Evolutionary conservation across 2,888 invertebrate species (phyloP).

Genomic region (Folsomia candida): DNA sequence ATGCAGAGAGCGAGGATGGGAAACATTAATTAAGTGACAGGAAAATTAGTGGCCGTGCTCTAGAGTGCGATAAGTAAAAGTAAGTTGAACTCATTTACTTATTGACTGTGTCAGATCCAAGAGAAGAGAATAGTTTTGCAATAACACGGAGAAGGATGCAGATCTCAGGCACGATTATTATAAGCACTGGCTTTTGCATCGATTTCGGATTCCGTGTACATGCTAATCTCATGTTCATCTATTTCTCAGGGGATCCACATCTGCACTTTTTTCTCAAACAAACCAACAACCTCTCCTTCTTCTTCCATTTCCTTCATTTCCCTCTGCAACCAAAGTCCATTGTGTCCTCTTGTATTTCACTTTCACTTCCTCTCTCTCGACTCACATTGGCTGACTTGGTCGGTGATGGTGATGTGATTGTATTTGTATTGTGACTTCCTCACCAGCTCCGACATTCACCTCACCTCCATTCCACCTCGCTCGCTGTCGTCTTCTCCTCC

Average conservation of each 20-base stretch:
- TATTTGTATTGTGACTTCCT: background rate
- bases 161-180: too few species aligned
- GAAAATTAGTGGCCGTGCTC: background rate
- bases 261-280: slow-evolving; percentile 3
- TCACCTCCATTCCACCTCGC: background rate
- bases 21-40: slow-evolving; percentile 9
- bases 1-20: background rate
- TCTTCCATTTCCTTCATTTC: too few species aligned
- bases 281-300: background rate
- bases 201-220: slow-evolving; percentile 4
- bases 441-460: background rate
- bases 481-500: background rate
- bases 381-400: background rate
- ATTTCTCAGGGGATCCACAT: slow-evolving; percentile 10
- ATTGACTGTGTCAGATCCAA: background rate
- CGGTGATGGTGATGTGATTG: background rate
- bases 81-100: slow-evolving; percentile 5
- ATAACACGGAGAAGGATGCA: too few species aligned
- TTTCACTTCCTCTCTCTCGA: background rate
- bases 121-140: background rate
- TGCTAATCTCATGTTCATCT: background rate
- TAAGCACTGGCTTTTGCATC: background rate
- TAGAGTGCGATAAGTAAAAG: too few species aligned
- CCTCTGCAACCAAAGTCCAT: background rate
- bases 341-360: background rate